Evolutionary conservation across 64 coral and sea anemone genomes (phyloP).

Genomic region (Cladopsammia gracilis): DNA sequence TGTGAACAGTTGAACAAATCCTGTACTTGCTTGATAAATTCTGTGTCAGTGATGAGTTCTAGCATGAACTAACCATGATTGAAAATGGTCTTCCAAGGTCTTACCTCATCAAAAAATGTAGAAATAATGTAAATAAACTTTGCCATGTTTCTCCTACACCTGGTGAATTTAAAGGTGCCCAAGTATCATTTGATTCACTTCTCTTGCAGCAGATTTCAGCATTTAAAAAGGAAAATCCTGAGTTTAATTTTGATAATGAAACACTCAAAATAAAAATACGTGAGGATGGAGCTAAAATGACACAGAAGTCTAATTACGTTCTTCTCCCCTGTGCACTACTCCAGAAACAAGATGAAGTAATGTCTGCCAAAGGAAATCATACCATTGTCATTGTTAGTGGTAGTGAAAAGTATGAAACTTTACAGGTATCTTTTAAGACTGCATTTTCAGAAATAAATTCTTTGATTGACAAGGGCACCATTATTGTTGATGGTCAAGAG

Average conservation of each 20-base stretch:
- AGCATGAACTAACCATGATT: constrained; percentile 43
- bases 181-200: constrained; percentile 40
- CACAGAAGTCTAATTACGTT: constrained; percentile 44
- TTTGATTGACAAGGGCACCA: neutral
- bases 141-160: neutral
- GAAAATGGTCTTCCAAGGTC: constrained; percentile 26
- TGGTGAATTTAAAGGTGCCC: constrained; percentile 29
- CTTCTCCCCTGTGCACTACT: constrained; percentile 57
- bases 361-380: constrained; percentile 23
- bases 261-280: constrained; percentile 77
- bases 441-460: constrained; percentile 51
- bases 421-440: constrained; percentile 20
- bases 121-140: constrained; percentile 29
- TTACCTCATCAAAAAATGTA: constrained; percentile 40
- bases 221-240: constrained; percentile 43
- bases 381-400: constrained; percentile 49
- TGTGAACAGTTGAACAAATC: constrained; percentile 7
- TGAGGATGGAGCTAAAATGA: constrained; percentile 68
- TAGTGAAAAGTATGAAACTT: constrained; percentile 54
- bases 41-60: constrained; percentile 37
- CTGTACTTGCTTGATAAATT: constrained; percentile 61
- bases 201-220: constrained; percentile 57
- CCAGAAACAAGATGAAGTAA: constrained; percentile 42
- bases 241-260: constrained; percentile 21
- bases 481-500: neutral